phyloP scores from a whole-genome alignment of 2,113 vertebrate genomes.

The Gambusia affinis region DNA sequence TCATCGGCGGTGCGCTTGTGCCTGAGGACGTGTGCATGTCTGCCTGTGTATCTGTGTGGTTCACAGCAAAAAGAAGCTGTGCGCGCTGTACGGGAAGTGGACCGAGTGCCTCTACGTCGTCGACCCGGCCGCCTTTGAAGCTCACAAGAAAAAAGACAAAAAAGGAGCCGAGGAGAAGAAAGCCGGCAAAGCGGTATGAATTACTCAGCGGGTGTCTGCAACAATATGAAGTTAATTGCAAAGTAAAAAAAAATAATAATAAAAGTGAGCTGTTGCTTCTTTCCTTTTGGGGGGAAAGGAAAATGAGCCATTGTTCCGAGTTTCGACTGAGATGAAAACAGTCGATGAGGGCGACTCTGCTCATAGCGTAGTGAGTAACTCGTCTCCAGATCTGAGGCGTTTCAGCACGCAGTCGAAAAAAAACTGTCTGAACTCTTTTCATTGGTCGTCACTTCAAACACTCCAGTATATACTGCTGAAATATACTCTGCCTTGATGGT shows the following conservation, averaged over 20 bases:
- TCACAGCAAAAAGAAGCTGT: conserved; percentile 93
- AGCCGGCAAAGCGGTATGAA: conserved; percentile 85
- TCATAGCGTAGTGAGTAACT: too few relatives aligned
- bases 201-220: not conserved
- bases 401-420: too few relatives aligned
- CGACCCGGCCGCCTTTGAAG: conserved; percentile 86
- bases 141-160: conserved; percentile 91
- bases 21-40: conserved; percentile 1
- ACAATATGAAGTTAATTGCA: not conserved
- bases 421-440: too few relatives aligned
- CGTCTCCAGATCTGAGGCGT: too few relatives aligned
- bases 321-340: too few relatives aligned
- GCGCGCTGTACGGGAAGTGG: conserved; percentile 95
- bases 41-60: conserved; percentile 10
- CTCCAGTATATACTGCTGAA: too few relatives aligned
- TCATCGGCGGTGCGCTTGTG: not conserved
- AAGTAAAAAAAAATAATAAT: not conserved
- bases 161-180: conserved; percentile 89
- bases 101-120: conserved; percentile 92
- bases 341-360: too few relatives aligned
- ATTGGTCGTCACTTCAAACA: too few relatives aligned
- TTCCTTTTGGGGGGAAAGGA: too few relatives aligned
- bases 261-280: not conserved
- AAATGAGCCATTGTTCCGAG: too few relatives aligned
- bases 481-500: too few relatives aligned